These are phyloP conservation scores for Sylvicola cinctus DNA, from an alignment of 2,888 invertebrate species.

Conservation along the genomic window DNA sequence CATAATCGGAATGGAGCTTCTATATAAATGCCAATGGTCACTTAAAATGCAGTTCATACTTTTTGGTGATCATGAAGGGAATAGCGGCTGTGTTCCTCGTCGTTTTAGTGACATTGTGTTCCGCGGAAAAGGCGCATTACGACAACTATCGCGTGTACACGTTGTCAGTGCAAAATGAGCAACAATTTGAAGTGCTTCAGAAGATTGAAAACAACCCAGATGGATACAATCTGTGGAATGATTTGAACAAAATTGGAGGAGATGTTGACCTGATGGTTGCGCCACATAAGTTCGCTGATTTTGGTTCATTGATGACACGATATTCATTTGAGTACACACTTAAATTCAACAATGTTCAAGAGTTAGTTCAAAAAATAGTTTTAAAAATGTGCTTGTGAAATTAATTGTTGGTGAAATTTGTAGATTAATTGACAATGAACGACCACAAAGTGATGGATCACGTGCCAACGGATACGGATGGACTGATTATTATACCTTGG, in stretches of 20 bases:
- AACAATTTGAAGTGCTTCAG: slow-evolving; percentile 27
- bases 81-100: too few species aligned
- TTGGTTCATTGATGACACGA: slow-evolving; percentile 13
- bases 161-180: slow-evolving; percentile 24
- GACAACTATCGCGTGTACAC: slow-evolving; percentile 19
- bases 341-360: slow-evolving; percentile 20
- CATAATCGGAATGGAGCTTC: too few species aligned
- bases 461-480: slow-evolving; percentile 13
- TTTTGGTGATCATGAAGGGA: too few species aligned
- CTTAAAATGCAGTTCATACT: too few species aligned
- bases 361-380: too few species aligned
- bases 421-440: slow-evolving; percentile 19
- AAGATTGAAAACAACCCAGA: slow-evolving; percentile 12
- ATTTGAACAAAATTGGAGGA: slow-evolving; percentile 7
- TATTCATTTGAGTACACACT: slow-evolving; percentile 12
- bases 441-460: slow-evolving; percentile 8
- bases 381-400: too few species aligned
- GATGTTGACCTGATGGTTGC: slow-evolving; percentile 29
- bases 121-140: slow-evolving; percentile 14
- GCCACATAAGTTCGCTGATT: slow-evolving; percentile 16
- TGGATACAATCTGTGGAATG: slow-evolving; percentile 9
- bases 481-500: slow-evolving; percentile 10
- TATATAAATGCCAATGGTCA: too few species aligned
- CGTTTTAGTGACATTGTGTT: too few species aligned
- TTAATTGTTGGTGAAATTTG: too few species aligned